Evolutionary conservation across 2,113 vertebrate species (phyloP), one percentile per base, ranked within the genome.

Genomic region (Saguinus midas): DNA sequence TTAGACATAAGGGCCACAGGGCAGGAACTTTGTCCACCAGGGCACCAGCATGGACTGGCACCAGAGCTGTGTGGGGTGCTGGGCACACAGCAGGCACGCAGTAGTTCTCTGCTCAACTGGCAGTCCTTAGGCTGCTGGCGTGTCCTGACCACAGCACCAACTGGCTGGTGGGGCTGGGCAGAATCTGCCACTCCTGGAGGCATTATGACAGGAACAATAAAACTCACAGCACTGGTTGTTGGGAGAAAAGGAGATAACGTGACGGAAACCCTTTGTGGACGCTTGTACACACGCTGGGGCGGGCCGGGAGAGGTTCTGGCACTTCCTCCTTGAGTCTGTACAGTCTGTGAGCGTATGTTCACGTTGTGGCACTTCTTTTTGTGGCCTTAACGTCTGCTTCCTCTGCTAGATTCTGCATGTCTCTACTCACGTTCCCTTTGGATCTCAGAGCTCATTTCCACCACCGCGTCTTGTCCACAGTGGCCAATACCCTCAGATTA

Each of bases 281-380:
- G 8, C 16, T 35, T 1, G 55, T 0, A 3, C 16, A 16, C 52
- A 25, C 6, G 16, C 37, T 7, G 55, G 48, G 35, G 79, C 61
- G n/a, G 17, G 18, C 5, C 14, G 10, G 45, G 66, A 23, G 48
- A 50, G 76, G 6, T 61, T 80, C 61, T 1, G 6, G 87, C 23
- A 70, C 52, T 83, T 82, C 80, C 76, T 70, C 35, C 86, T 81
- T 20, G 1, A 6, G 32, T 10, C 40, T 29, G 68, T 73, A 84
- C 21, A 9, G 40, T 29, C 66, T 78, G 50, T 43, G 43, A 64
- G 61, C 1, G 3, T 3, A 3, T 4, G 58, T 5, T 68, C 1
- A 1, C n/a, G 52, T 48, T 43, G 29, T 23, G 58, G 52, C 61
- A 32, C 89, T 87, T 79, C 79, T 68, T 72, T 84, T 18, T 58